A percentile compares a stretch with the other conserved stretches of the same genome.
These are phyloP conservation scores for Dolichomitus sp. DNA, from an alignment of 2,888 invertebrate genomes.

Conservation along the genomic window DNA sequence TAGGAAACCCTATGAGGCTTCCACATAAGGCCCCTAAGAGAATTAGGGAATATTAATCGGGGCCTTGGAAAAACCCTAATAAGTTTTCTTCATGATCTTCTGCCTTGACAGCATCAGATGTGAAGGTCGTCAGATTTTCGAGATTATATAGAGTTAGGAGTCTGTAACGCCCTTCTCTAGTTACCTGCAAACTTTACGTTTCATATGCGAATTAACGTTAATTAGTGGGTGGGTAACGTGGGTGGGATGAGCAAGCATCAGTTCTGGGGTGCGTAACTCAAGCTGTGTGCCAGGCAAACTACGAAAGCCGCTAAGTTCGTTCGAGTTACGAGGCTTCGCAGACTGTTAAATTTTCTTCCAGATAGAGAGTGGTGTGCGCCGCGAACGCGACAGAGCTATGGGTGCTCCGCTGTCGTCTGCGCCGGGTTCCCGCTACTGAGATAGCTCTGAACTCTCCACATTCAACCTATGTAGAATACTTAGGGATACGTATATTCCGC, in stretches of 20 bases:
- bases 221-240: conserved; percentile 59
- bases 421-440: conserved; percentile 14
- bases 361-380: conserved; percentile 15
- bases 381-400: conserved; percentile 3
- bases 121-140: not conserved
- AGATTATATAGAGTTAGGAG: conserved; percentile 41
- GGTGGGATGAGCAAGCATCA: conserved; percentile 47
- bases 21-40: no score
- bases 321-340: conserved; percentile 67
- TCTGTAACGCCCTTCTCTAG: conserved; percentile 39
- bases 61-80: no score
- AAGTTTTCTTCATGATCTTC: no score
- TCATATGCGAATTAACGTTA: conserved; percentile 69
- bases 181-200: conserved; percentile 63
- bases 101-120: no score
- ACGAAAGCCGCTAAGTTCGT: conserved; percentile 64
- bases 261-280: conserved; percentile 59
- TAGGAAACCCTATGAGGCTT: no score
- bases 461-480: conserved; percentile 25
- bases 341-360: conserved; percentile 67
- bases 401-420: conserved; percentile 30
- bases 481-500: conserved; percentile 34
- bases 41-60: no score
- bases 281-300: conserved; percentile 64
- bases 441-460: conserved; percentile 10